Base-by-base conservation (phyloP, 2,113 vertebrate genomes). In the Capricornis sumatraensis region DNA sequence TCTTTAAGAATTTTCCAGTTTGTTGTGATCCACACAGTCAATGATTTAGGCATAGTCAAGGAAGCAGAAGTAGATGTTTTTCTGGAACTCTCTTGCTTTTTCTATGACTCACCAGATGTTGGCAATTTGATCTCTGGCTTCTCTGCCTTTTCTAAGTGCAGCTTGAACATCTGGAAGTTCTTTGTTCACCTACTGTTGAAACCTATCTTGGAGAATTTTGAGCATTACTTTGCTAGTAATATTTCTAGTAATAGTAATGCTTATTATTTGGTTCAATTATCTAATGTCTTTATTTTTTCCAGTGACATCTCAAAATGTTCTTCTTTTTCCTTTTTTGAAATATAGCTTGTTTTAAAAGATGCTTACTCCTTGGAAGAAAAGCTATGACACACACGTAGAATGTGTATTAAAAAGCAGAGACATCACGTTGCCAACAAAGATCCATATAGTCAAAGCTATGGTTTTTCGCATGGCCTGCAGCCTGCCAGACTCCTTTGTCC, bases 351-450 rank as follows among this genome's bases (percentile, higher is more conserved):
- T 81, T 52, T 40, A 74, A 74, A 67, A 74, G n/a, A 74, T 23
- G 19, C 19, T 40, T 74, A 2, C 5, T 74, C 10, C n/a, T 71
- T 71, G n/a, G 19, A 71, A 71, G 67, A 74, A 74, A 74, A 74
- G n/a, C 67, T 74, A 23, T 3, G 19, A 74, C 4, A 12, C n/a
- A 71, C 17, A 71, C 1, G 0, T 67, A n/a, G 7, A 67, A 33
- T 67, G 19, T 40, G 19, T 40, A 40, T 74, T 74, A 12, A 74
- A 40, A 74, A 74, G n/a, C n/a, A 74, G 36, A 74, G 36, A 74
- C 36, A 25, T 74, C 21, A 74, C 2, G 0, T 40, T 74, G 36
- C 36, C 11, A 74, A 74, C 67, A 74, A 71, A 71, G 67, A 23
- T 74, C n/a, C 19, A 40, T 25, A 74, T 13, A 23, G 67, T 74